These are phyloP conservation scores for Choreutis nemorana DNA, from an alignment of 2,888 invertebrate genomes.

Conservation along the genomic window DNA sequence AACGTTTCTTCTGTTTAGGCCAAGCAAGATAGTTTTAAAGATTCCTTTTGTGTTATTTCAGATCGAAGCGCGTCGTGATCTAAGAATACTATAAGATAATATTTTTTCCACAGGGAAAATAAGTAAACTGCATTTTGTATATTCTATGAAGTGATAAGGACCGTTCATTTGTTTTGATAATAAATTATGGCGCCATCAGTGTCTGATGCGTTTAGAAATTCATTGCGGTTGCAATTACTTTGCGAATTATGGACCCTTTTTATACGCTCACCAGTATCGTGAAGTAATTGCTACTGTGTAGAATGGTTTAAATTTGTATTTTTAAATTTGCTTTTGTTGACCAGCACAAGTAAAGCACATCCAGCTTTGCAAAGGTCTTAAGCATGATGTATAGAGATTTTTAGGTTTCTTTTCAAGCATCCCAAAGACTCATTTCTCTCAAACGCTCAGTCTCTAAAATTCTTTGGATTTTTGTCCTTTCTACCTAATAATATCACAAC, in stretches of 20 bases:
- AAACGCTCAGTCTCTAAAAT: no score
- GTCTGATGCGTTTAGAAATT: conserved; percentile 54
- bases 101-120: conserved; percentile 68
- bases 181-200: conserved; percentile 59
- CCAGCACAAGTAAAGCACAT: conserved; percentile 42
- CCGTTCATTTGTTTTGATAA: conserved; percentile 65
- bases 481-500: no score
- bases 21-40: background rate
- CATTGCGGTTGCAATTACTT: conserved; percentile 56
- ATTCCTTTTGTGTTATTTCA: conserved; percentile 19
- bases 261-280: conserved; percentile 63
- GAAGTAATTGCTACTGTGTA: conserved; percentile 57
- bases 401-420: conserved; percentile 59
- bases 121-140: conserved; percentile 69
- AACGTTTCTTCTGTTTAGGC: no score
- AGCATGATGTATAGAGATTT: conserved; percentile 63
- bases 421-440: no score
- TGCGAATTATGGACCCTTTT: conserved; percentile 58
- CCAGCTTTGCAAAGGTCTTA: conserved; percentile 55
- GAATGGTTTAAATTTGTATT: conserved; percentile 49
- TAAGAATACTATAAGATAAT: conserved; percentile 67
- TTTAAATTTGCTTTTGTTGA: conserved; percentile 51
- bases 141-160: conserved; percentile 68
- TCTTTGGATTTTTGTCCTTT: no score
- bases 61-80: conserved; percentile 66